Evolutionary conservation across 64 coral and sea anemone genomes (phyloP).

Genomic region (Hydrozoanthus tunicans): DNA sequence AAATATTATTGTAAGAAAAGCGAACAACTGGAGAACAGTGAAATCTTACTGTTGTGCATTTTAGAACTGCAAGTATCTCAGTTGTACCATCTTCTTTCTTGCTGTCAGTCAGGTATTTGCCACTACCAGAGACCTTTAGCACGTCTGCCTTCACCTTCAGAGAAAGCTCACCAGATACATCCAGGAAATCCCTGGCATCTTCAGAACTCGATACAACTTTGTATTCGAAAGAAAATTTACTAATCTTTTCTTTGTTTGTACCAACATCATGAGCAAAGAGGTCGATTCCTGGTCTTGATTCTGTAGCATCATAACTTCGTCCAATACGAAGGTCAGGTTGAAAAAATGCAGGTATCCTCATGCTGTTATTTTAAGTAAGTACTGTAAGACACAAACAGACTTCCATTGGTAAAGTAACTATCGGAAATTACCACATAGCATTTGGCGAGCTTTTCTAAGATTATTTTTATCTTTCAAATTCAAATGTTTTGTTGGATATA

Average conservation of each 20-base stretch:
- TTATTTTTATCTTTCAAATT: no score
- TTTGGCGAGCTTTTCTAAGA: no score
- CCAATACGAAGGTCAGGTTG: background rate
- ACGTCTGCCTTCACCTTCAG: slow-evolving; percentile 47
- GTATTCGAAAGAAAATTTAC: slow-evolving; percentile 47
- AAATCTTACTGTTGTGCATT: slow-evolving; percentile 49
- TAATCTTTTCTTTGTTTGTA: background rate
- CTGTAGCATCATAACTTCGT: background rate
- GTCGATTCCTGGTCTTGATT: background rate
- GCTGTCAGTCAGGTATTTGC: slow-evolving; percentile 38
- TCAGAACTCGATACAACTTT: slow-evolving; percentile 22
- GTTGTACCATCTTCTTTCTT: slow-evolving; percentile 31
- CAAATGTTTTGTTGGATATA: no score
- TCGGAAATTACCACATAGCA: no score
- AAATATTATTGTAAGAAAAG: no score
- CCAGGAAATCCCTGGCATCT: slow-evolving; percentile 39
- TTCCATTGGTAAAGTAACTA: no score
- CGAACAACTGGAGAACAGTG: background rate
- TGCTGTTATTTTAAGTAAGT: no score
- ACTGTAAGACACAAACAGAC: no score
- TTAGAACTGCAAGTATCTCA: slow-evolving; percentile 37
- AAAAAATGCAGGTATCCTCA: no score
- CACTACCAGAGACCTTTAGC: slow-evolving; percentile 36
- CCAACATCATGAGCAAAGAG: background rate
- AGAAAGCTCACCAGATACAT: slow-evolving; percentile 57